Percentiles rank a stretch among this genome's conserved stretches.
phyloP scores from a whole-genome alignment of 1,140 invertebrate species.

The Mylabris phalerata region DNA sequence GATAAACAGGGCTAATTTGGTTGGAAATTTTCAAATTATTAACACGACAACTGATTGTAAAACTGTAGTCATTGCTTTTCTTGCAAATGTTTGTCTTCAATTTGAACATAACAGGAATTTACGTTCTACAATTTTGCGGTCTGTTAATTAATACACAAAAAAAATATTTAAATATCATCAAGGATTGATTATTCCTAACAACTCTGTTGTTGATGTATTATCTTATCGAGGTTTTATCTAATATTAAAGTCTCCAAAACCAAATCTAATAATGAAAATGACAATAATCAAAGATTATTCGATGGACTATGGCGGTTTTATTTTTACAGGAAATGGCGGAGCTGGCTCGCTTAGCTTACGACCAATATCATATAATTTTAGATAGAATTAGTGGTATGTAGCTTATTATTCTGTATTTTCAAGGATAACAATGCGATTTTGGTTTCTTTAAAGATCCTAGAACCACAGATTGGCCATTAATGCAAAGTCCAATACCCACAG shows the following conservation, averaged over 20 bases:
- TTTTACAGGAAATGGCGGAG: slow-evolving; percentile 44
- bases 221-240: background rate
- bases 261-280: too few species aligned
- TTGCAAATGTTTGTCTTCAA: too few species aligned
- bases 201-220: too few species aligned
- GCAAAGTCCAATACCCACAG: slow-evolving; percentile 79
- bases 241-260: background rate
- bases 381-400: slow-evolving; percentile 45
- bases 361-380: slow-evolving; percentile 45
- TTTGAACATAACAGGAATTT: too few species aligned
- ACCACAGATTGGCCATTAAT: slow-evolving; percentile 88
- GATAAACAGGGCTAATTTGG: too few species aligned
- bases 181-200: background rate
- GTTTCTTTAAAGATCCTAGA: slow-evolving; percentile 60
- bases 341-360: slow-evolving; percentile 53
- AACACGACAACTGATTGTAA: too few species aligned
- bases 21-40: too few species aligned
- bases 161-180: slow-evolving; percentile 2
- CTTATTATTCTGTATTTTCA: too few species aligned
- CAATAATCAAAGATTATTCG: too few species aligned
- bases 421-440: too few species aligned
- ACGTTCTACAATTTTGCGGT: background rate
- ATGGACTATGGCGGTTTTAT: too few species aligned
- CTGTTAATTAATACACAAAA: slow-evolving; percentile 5
- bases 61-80: too few species aligned